Conservation (phyloP, 2,888 invertebrate species). For the Drosophila meridiana region DNA sequence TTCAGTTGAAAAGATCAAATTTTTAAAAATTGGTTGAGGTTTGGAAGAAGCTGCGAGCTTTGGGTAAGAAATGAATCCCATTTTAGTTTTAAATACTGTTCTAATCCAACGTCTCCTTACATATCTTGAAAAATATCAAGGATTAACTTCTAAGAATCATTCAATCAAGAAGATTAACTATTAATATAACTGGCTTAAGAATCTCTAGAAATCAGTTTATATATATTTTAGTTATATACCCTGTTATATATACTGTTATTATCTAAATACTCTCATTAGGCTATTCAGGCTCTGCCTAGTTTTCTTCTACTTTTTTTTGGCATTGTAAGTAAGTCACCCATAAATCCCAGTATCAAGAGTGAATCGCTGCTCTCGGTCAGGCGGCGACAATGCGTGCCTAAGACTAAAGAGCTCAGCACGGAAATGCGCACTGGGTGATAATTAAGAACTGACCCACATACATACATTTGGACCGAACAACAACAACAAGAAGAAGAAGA, state of each 20-base stretch:
- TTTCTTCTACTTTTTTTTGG: no score
- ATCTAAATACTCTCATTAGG: neutral
- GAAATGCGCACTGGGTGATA: slow-evolving; percentile 68
- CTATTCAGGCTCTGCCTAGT: neutral
- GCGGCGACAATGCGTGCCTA: slow-evolving; percentile 45
- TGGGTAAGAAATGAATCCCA: no score
- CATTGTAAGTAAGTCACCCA: neutral
- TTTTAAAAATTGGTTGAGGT: no score
- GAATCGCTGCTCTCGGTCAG: slow-evolving; percentile 27
- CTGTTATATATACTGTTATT: neutral
- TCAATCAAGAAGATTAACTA: no score
- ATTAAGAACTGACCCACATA: slow-evolving; percentile 76
- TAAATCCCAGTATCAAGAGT: neutral
- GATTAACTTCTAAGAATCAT: neutral
- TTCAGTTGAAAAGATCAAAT: no score
- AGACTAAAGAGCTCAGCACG: slow-evolving; percentile 70
- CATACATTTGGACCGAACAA: slow-evolving; percentile 27
- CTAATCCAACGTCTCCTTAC: neutral
- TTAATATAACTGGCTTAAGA: neutral
- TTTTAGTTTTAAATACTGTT: no score
- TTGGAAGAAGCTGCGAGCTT: no score
- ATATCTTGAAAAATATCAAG: neutral
- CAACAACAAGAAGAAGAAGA: slow-evolving; percentile 37
- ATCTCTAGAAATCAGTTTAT: neutral
- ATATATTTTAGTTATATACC: neutral